phyloP scores from a whole-genome alignment of 2,797 vertebrate species.

The Clarias platycephalus region DNA sequence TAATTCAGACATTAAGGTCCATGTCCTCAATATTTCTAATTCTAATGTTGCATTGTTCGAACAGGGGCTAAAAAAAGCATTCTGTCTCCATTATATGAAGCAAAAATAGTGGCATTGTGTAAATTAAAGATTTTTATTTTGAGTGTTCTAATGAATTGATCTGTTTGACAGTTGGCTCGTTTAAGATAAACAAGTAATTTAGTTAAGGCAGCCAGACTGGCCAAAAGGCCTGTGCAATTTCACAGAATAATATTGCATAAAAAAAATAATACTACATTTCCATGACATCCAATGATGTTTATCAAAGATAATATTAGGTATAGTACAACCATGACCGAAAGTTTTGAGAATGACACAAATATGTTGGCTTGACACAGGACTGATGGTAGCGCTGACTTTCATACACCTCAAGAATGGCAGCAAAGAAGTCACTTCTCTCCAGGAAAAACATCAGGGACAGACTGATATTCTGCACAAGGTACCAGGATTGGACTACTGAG shows the following conservation, averaged over 20 bases:
- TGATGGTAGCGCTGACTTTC: too few species aligned
- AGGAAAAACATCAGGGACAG: too few species aligned
- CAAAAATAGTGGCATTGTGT: not conserved
- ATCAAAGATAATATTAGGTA: not conserved
- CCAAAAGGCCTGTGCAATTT: not conserved
- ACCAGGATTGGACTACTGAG: too few species aligned
- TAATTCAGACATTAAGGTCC: not conserved
- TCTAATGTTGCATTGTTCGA: not conserved
- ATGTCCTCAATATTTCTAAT: not conserved
- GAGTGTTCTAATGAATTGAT: not conserved
- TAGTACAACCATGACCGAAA: not conserved
- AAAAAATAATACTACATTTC: not conserved
- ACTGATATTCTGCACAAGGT: too few species aligned
- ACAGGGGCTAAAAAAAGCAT: not conserved
- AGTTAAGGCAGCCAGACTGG: not conserved
- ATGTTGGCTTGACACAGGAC: too few species aligned
- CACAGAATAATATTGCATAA: not conserved
- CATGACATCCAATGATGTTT: not conserved
- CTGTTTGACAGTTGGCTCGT: not conserved
- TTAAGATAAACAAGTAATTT: not conserved
- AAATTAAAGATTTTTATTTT: not conserved
- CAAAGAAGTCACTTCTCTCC: too few species aligned
- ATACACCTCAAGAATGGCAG: too few species aligned
- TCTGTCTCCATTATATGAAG: not conserved
- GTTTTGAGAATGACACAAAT: too few species aligned